Percentiles rank a stretch among this genome's conserved stretches.
phyloP scores from a whole-genome alignment of 2,888 invertebrate genomes.

The Abrostola tripartita region DNA sequence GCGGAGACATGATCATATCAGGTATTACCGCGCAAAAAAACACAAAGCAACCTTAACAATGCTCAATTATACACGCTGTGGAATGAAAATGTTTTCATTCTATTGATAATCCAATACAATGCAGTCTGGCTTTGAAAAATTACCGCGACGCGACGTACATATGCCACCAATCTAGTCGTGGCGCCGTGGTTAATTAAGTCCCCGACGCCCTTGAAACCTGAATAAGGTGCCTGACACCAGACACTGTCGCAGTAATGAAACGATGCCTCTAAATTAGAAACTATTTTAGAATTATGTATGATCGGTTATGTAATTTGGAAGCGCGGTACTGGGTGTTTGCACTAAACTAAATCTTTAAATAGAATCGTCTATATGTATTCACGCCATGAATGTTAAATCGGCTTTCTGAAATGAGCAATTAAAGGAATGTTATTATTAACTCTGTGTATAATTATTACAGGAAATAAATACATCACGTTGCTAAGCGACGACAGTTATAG shows the following conservation, averaged over 20 bases:
- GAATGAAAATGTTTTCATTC: conserved; percentile 30
- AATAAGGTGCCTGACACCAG: conserved; percentile 29
- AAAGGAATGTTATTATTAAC: conserved; percentile 44
- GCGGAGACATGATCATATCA: conserved; percentile 97
- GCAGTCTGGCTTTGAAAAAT: conserved; percentile 46
- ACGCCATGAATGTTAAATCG: neutral
- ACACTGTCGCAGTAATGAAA: conserved; percentile 26
- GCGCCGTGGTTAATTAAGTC: conserved; percentile 45
- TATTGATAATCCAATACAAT: conserved; percentile 27
- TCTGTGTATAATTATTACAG: conserved; percentile 82
- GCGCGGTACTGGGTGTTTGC: neutral
- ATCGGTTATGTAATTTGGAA: neutral
- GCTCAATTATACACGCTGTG: neutral
- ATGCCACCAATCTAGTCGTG: conserved; percentile 25
- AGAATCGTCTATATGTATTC: conserved; percentile 17
- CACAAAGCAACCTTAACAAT: conserved; percentile 7
- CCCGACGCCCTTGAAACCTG: conserved; percentile 47
- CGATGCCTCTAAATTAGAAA: conserved; percentile 19
- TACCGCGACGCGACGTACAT: conserved; percentile 17
- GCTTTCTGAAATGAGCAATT: conserved; percentile 39
- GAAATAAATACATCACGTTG: conserved; percentile 95
- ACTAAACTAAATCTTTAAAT: neutral
- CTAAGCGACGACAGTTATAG: conserved; percentile 95
- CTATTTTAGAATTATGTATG: conserved; percentile 11
- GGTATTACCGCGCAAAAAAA: conserved; percentile 82